Evolutionary conservation across 2,797 vertebrate genomes (phyloP), one percentile per base, ranked within the genome.

Genomic region (Xiphorhynchus erythropygius): DNA sequence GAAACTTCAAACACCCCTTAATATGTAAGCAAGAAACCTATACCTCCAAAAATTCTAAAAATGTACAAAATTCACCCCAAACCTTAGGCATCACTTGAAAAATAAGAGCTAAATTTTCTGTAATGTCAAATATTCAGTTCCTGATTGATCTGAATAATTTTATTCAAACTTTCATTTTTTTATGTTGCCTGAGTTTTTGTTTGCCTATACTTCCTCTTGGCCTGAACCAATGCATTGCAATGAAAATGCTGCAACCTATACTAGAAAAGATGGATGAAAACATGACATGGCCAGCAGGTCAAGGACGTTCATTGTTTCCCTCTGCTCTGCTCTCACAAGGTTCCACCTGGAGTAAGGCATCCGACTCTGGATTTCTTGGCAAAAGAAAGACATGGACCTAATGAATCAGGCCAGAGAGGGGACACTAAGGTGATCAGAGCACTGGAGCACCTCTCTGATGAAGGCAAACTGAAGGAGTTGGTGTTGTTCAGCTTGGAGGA

Each of bases 271-370:
- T 18, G 8, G 7, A 21, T 60, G 27, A 65, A 19, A 18, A 10
- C 10, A 14, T 21, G 24, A 55, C 23, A 25, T 14, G 15, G 17
- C 22, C 32, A 69, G 19, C 27, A 83, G n/a, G 19, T 44, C n/a
- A 50, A 49, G 23, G 35, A 13, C 21, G 11, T 9, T 82, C 22
- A 49, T 28, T 63, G 6, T 9, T 11, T 6, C 7, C 7, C 27
- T 63, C 7, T 33, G 6, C 17, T 55, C 47, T 49, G 12, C 41
- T 75, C 9, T 28, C 10, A 19, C 0, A 11, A 49, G 13, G 24
- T 11, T 11, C 2, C 4, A 14, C 7, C 32, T 68, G 13, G 22
- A 55, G 9, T 41, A 8, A 1, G 16, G 2, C 3, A 1, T 18
- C 18, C 49, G 56, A 27, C 9, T 42, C 47, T 55, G 15, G 13